Conservation (phyloP, 1,140 invertebrate genomes). For the Mercenaria mercenaria region DNA sequence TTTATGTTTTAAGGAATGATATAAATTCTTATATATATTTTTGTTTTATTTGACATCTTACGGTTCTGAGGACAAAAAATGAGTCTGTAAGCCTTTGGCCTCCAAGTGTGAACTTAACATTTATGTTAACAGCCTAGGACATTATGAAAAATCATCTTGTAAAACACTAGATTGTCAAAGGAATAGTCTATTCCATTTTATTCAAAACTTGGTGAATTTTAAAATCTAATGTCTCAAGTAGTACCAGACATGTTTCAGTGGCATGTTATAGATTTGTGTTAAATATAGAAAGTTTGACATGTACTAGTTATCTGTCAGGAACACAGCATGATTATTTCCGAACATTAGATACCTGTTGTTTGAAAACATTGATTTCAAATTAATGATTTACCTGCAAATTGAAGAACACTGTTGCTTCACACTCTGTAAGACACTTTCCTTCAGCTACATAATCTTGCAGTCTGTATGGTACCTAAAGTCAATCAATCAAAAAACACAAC, state of each 20-base stretch:
- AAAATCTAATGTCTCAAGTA: not conserved
- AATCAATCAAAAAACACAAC: not conserved
- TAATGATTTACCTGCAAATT: conserved; percentile 1
- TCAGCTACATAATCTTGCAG: not conserved
- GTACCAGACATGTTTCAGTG: not conserved
- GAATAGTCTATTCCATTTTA: no score
- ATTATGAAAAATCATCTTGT: no score
- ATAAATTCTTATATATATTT: no score
- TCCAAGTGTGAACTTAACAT: no score
- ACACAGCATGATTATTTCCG: not conserved
- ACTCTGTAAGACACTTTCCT: not conserved
- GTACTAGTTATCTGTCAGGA: not conserved
- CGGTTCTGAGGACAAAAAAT: no score
- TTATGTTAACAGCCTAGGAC: no score
- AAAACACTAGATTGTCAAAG: no score
- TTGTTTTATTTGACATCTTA: no score
- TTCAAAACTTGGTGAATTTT: no score
- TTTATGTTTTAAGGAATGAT: no score
- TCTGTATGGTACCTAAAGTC: not conserved
- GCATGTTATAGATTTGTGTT: not conserved
- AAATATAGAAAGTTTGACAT: not conserved
- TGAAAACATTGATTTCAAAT: not conserved
- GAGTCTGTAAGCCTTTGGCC: no score
- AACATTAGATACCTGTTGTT: not conserved
- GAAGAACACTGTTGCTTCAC: not conserved